Evolutionary conservation across 1,140 invertebrate species (phyloP), one percentile per base, ranked within the genome.

Genomic region (Maconellicoccus hirsutus): DNA sequence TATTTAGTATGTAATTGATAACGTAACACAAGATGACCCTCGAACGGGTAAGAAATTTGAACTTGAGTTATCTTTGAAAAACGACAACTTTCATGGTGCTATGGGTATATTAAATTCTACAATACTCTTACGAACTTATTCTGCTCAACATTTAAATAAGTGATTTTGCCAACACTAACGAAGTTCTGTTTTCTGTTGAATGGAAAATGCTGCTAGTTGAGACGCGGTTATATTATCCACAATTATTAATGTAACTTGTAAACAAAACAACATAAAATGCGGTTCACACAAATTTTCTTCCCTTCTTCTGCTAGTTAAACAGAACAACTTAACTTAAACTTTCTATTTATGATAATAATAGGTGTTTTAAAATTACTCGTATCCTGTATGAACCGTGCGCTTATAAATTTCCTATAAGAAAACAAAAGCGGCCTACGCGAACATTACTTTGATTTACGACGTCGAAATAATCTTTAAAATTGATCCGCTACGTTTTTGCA

Each of bases 211-310:
- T n/a, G n/a, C 6, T 16, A 52, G 42, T 52, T 52, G 12, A 52
- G 42, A 52, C n/a, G 42, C 42, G 42, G 42, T 52, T 52, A 52
- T 52, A 52, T 52, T 52, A 52, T 52, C 42, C 42, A 52, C 42
- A 52, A 52, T 52, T 52, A 52, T 52, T 52, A 52, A 52, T 52
- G 42, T 52, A 52, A 52, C 42, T 52, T 52, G 42, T 52, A 52
- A 52, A 52, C 42, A 52, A 52, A 52, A 52, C 42, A 52, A 52
- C 42, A 52, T 52, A 52, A 52, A 52, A 52, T 52, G 42, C 42
- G 42, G 42, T 52, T 52, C n/a, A 52, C 42, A 19, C 42, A 52
- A 52, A 52, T 52, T 52, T 52, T 52, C 42, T 52, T 16, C 16
- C 42, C n/a, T 16, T 52, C 42, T 52, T 8, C 6, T 52, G 42